Evolutionary conservation across 2,888 invertebrate genomes (phyloP), one percentile per base, ranked within the genome.

Genomic region (Empis livida): DNA sequence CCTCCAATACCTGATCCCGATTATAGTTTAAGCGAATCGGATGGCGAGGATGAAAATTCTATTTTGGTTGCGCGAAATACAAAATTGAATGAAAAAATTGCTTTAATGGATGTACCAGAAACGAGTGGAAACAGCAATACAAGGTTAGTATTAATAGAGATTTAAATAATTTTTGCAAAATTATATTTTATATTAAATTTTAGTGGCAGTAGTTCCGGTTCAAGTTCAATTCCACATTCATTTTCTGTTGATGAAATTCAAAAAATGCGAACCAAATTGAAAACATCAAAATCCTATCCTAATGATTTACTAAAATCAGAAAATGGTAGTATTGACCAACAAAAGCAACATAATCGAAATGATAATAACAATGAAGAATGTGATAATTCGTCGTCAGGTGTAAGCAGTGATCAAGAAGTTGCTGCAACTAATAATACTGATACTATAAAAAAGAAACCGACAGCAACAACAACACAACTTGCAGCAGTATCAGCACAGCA

Each of bases 1-100:
- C 84, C 91, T 10, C 85, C 88, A n/a, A 91, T 91, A 56, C 91
- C 91, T 0, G 91, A 91, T 61, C 91, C 91, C 0, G 91, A 91
- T 68, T 91, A 91, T 71, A 89, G 89, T 65, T 79, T 89, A 69
- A 88, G 86, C 53, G 89, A 88, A 63, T 86, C 86, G 0, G 90
- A 89, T 59, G 84, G 80, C 49, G 84, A 84, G 53, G 76, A 75
- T 51, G 76, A 76, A 50, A 70, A 69, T 49, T 70, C 70, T 1
- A 68, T 70, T 50, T 55, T 69, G 40, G 67, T 70, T 44, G 69
- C 70, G 5, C 60, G 67, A 46, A 70, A 69, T 53, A 68, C 73
- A 11, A 71, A 74, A 50, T 65, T 73, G 27, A 77, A 74, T 59
- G 78, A 73, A 64, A 73, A 73, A 58, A 77, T 67, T 58, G 63